phyloP scores from a whole-genome alignment of 2,113 vertebrate species.

The Elaphurus davidianus region DNA sequence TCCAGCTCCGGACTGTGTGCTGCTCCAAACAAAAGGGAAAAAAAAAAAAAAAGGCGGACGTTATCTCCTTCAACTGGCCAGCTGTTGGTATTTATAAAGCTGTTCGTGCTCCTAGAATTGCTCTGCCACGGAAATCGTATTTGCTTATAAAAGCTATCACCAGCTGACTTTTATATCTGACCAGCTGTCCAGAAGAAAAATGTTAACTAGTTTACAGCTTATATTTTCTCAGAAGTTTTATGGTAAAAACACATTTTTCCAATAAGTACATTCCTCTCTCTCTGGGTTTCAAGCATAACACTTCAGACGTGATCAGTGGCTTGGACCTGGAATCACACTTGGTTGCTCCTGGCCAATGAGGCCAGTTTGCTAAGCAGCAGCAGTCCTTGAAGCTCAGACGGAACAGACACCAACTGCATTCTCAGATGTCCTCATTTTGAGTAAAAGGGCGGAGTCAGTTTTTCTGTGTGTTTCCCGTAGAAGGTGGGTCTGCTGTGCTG shows the following conservation, averaged over 20 bases:
- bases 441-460: background rate
- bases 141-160: slow-evolving; percentile 24
- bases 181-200: background rate
- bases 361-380: background rate
- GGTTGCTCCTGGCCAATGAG: background rate
- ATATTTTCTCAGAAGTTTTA: slow-evolving; percentile 44
- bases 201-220: slow-evolving; percentile 38
- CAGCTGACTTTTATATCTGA: slow-evolving; percentile 24
- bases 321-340: background rate
- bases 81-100: slow-evolving; percentile 12
- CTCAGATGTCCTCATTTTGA: background rate
- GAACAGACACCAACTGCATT: background rate
- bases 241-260: slow-evolving; percentile 54
- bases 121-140: background rate
- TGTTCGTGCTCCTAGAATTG: background rate
- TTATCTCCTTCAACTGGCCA: background rate
- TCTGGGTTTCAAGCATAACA: slow-evolving; percentile 31
- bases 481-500: background rate
- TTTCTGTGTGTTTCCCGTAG: background rate
- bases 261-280: slow-evolving; percentile 2
- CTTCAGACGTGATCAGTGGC: background rate
- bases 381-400: background rate
- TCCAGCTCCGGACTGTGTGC: background rate
- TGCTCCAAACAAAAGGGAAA: background rate
- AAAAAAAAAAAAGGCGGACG: background rate